These are phyloP conservation scores for Pachyseris speciosa DNA, from an alignment of 64 coral and sea anemone species.

Conservation along the genomic window DNA sequence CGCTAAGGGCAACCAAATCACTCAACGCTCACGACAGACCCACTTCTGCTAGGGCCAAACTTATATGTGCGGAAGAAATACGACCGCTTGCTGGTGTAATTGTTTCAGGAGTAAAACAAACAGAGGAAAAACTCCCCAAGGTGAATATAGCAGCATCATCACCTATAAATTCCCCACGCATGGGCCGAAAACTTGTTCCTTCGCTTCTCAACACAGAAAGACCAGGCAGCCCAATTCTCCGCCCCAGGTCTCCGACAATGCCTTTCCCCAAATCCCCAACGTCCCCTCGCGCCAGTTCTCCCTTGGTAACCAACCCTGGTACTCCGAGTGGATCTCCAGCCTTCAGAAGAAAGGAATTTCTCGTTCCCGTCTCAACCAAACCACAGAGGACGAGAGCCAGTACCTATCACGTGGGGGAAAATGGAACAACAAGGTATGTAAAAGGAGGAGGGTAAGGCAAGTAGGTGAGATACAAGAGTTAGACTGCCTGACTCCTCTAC, in stretches of 20 bases:
- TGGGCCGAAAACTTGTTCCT: slow-evolving; percentile 1
- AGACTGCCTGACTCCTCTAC: too few species aligned
- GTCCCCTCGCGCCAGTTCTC: not conserved
- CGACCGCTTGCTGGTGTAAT: not conserved
- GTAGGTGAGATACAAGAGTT: too few species aligned
- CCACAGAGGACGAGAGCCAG: not conserved
- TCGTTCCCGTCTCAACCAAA: not conserved
- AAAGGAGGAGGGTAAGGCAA: too few species aligned
- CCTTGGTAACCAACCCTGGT: not conserved
- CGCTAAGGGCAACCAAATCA: not conserved
- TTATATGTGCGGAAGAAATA: not conserved
- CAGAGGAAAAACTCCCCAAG: not conserved
- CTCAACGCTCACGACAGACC: not conserved
- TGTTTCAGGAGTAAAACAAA: not conserved
- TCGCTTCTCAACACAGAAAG: not conserved
- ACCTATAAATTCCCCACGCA: slow-evolving; percentile 6
- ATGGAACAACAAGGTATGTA: not conserved
- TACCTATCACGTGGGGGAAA: not conserved
- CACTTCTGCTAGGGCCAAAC: not conserved
- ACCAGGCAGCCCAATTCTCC: not conserved
- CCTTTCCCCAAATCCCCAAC: not conserved
- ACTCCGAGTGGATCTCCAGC: not conserved
- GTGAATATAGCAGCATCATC: slow-evolving; percentile 1
- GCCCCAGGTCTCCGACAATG: not conserved
- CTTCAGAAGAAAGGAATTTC: not conserved